A percentile compares a stretch with the other conserved stretches of the same genome.
These are phyloP conservation scores for Brachyalestes nurse DNA, from an alignment of 2,797 vertebrate species.

Conservation along the genomic window DNA sequence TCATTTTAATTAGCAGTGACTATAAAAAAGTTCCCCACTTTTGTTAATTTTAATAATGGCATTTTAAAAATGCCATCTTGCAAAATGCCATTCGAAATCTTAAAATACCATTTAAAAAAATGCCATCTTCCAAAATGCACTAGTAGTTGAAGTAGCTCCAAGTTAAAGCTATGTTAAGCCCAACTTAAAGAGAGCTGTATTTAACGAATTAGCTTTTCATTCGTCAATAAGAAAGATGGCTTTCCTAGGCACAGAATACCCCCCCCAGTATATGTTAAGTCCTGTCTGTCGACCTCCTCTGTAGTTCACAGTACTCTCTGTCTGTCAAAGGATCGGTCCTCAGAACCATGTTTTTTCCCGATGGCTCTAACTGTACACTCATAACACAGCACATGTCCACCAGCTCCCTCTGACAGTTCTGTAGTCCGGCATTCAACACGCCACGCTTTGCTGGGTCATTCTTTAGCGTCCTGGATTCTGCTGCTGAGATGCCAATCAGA, in stretches of 20 bases:
- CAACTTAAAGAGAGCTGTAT: not conserved
- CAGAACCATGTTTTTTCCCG: slow-evolving; percentile 79
- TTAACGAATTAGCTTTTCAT: not conserved
- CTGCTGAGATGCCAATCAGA: slow-evolving; percentile 91
- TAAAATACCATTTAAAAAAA: too few species aligned
- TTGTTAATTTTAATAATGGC: too few species aligned
- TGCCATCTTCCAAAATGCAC: too few species aligned
- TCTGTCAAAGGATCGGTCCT: slow-evolving; percentile 75
- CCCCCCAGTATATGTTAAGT: not conserved
- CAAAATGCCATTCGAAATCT: too few species aligned
- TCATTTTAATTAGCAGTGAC: not conserved
- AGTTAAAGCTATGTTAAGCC: not conserved
- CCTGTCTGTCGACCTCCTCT: slow-evolving; percentile 60
- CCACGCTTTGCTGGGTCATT: slow-evolving; percentile 79
- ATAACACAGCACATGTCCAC: slow-evolving; percentile 96
- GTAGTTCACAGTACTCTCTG: slow-evolving; percentile 71
- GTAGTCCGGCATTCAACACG: slow-evolving; percentile 84
- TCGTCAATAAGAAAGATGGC: not conserved
- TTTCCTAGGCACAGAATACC: not conserved
- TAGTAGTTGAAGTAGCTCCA: not conserved
- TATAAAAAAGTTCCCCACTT: too few species aligned
- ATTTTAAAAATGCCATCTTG: too few species aligned
- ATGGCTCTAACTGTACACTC: slow-evolving; percentile 81
- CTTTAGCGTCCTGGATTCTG: slow-evolving; percentile 83
- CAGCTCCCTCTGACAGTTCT: slow-evolving; percentile 87